Evolutionary conservation across 2,797 vertebrate genomes (phyloP).

Genomic region (Hydrocynus forskahlii): DNA sequence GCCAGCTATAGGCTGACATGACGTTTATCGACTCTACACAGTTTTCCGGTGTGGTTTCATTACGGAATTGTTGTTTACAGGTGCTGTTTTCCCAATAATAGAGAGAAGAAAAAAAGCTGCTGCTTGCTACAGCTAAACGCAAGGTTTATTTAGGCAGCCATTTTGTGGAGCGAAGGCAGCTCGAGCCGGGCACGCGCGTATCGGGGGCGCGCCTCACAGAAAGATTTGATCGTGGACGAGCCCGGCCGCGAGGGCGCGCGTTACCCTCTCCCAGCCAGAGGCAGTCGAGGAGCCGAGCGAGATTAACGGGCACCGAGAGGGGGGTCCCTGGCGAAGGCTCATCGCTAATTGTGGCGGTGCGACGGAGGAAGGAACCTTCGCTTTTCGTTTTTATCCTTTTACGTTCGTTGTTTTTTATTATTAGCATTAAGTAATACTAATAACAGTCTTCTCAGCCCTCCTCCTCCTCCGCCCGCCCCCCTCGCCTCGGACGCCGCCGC

Average conservation of each 20-base stretch:
- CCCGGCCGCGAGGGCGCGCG: constrained; percentile 60
- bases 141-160: constrained; percentile 89
- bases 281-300: constrained; percentile 64
- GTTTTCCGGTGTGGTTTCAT: too few relatives aligned
- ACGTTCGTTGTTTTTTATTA: constrained; percentile 46
- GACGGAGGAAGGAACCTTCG: neutral
- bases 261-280: constrained; percentile 56
- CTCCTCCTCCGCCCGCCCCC: constrained; percentile 33
- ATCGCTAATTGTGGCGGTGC: constrained; percentile 65
- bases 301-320: constrained; percentile 75
- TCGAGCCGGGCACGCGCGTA: constrained; percentile 52
- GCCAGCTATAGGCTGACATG: too few relatives aligned
- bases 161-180: constrained; percentile 77
- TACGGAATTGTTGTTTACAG: too few relatives aligned
- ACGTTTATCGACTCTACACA: too few relatives aligned
- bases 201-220: constrained; percentile 43
- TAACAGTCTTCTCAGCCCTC: constrained; percentile 20
- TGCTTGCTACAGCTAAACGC: neutral
- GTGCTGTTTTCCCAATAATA: too few relatives aligned
- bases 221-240: constrained; percentile 34
- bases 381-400: constrained; percentile 51
- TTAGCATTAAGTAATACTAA: neutral
- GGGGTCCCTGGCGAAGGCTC: constrained; percentile 69
- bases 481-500: constrained; percentile 35
- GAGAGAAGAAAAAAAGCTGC: too few relatives aligned